phyloP scores from a whole-genome alignment of 2,113 vertebrate genomes.

The Lota lota region DNA sequence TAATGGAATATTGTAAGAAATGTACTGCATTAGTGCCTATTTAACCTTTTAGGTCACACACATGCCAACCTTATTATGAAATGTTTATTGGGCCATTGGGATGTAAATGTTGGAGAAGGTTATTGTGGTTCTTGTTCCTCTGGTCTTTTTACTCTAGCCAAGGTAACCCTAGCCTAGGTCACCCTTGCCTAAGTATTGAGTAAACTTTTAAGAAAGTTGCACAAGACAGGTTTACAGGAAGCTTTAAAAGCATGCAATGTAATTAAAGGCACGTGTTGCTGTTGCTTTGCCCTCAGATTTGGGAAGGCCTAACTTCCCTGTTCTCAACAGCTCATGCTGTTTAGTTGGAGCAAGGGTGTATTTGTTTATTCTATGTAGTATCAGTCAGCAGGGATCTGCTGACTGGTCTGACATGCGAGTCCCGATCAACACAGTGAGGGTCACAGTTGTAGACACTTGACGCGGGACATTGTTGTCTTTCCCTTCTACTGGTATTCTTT shows the following conservation, averaged over 20 bases:
- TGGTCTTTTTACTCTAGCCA: background rate
- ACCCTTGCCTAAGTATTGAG: conserved; percentile 13
- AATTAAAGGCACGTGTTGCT: conserved; percentile 20
- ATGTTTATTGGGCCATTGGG: too few species aligned
- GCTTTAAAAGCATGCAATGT: background rate
- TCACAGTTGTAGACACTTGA: background rate
- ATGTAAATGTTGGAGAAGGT: too few species aligned
- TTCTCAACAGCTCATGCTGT: conserved; percentile 10
- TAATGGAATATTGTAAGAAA: too few species aligned
- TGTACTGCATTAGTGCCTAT: too few species aligned
- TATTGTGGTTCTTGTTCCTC: background rate
- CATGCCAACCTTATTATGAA: too few species aligned
- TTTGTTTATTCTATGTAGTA: background rate
- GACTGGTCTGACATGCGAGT: too few species aligned
- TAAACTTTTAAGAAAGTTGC: conserved; percentile 28
- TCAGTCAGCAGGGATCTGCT: too few species aligned
- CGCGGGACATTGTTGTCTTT: background rate
- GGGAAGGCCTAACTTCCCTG: conserved; percentile 29
- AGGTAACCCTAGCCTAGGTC: background rate
- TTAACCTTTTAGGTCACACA: too few species aligned
- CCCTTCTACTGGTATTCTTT: background rate
- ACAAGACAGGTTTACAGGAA: conserved; percentile 25
- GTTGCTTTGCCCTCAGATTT: conserved; percentile 42
- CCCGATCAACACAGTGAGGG: background rate
- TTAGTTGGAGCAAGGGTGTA: conserved; percentile 7